Evolutionary conservation across 2,888 invertebrate species (phyloP).

Genomic region (Teleiodes luculella): DNA sequence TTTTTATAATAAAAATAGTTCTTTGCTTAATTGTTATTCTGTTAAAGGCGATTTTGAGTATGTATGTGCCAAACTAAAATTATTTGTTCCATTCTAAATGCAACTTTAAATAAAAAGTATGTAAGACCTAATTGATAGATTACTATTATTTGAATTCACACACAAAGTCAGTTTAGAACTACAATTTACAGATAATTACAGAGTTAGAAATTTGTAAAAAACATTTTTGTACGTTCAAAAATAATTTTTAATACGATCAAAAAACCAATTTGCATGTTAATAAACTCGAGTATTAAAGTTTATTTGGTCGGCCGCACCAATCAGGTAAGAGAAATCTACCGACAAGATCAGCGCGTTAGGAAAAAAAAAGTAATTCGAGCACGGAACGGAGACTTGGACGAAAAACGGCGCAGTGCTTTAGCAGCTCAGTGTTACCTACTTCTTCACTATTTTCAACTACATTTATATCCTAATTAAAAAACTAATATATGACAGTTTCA

Average conservation of each 20-base stretch:
- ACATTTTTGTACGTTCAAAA: neutral
- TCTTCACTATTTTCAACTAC: slow-evolving; percentile 34
- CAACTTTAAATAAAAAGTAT: too few species aligned
- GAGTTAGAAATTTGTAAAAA: neutral
- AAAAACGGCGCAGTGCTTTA: slow-evolving; percentile 52
- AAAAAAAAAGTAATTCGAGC: slow-evolving; percentile 34
- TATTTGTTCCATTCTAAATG: too few species aligned
- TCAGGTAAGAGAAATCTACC: slow-evolving; percentile 33
- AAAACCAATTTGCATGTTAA: neutral
- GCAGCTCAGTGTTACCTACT: slow-evolving; percentile 25
- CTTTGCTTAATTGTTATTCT: too few species aligned
- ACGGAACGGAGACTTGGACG: slow-evolving; percentile 32
- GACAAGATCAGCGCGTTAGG: slow-evolving; percentile 30
- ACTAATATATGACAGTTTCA: too few species aligned
- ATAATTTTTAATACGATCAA: neutral
- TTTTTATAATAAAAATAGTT: too few species aligned
- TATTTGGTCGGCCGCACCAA: neutral
- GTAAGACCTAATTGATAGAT: too few species aligned
- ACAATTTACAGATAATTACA: neutral
- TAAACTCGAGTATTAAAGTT: neutral
- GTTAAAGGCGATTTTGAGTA: too few species aligned
- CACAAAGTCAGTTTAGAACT: too few species aligned
- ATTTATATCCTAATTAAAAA: too few species aligned
- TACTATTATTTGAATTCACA: too few species aligned
- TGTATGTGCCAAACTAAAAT: too few species aligned